These are phyloP conservation scores for Anniella stebbinsi DNA, from an alignment of 2,797 vertebrate species.

Conservation along the genomic window DNA sequence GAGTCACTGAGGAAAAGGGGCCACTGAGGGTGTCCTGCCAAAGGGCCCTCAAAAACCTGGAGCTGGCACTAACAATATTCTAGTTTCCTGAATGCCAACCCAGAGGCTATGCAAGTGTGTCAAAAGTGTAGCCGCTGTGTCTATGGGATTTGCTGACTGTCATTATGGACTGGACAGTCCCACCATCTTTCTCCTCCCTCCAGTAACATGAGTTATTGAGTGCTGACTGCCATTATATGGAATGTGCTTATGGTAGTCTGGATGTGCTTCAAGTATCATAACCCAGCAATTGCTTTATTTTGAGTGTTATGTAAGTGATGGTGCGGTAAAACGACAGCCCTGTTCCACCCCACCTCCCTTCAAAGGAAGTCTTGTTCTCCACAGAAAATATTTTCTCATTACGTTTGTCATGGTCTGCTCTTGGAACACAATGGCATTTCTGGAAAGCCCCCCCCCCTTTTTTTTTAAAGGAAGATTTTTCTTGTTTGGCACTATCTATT, in stretches of 20 bases:
- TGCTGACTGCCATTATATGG: neutral
- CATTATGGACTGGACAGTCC: neutral
- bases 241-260: slow-evolving; percentile 7
- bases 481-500: slow-evolving; percentile 26
- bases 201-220: neutral
- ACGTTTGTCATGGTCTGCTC: slow-evolving; percentile 21
- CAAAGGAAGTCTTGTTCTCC: neutral
- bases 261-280: neutral
- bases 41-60: too few species aligned
- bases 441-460: too few species aligned
- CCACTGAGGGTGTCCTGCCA: neutral
- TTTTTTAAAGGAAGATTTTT: neutral
- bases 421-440: neutral
- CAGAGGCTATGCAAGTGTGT: too few species aligned
- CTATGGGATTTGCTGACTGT: neutral
- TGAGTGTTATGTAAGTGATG: neutral
- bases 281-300: slow-evolving; percentile 8
- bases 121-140: too few species aligned
- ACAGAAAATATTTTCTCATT: slow-evolving; percentile 26
- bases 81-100: neutral
- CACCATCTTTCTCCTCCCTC: neutral
- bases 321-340: slow-evolving; percentile 5
- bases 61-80: neutral
- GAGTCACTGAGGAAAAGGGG: too few species aligned
- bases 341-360: neutral